A percentile compares a stretch with the other conserved stretches of the same genome.
These are phyloP conservation scores for Sciaenops ocellatus DNA, from an alignment of 2,797 vertebrate species.

Conservation along the genomic window DNA sequence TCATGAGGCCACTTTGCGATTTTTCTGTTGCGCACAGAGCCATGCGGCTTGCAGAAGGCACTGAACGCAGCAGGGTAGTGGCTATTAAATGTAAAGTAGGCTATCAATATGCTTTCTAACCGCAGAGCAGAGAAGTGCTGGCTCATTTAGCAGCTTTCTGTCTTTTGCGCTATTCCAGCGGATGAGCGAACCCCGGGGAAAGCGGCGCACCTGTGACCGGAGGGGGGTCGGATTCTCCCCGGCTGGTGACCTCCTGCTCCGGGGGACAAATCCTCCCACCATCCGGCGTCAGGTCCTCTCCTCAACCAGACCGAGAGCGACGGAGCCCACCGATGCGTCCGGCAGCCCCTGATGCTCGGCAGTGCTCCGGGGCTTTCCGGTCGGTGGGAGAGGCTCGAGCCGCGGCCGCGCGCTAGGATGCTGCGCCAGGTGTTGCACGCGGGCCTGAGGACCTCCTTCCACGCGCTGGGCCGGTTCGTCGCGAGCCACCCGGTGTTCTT, in stretches of 20 bases:
- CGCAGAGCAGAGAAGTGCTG: slow-evolving; percentile 31
- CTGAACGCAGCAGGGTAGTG: slow-evolving; percentile 31
- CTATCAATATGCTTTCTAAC: slow-evolving; percentile 31
- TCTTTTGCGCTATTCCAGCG: slow-evolving; percentile 43
- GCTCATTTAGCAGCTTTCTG: slow-evolving; percentile 26
- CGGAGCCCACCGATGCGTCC: slow-evolving; percentile 80
- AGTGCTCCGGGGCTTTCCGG: slow-evolving; percentile 76
- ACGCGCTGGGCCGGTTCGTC: slow-evolving; percentile 94
- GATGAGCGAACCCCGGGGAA: slow-evolving; percentile 53
- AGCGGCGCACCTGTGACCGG: slow-evolving; percentile 47
- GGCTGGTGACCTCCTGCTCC: slow-evolving; percentile 61
- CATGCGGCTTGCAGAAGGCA: slow-evolving; percentile 23
- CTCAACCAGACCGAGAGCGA: slow-evolving; percentile 34
- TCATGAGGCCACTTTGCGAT: slow-evolving; percentile 26
- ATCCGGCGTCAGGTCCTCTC: slow-evolving; percentile 36
- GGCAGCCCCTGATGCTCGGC: slow-evolving; percentile 89
- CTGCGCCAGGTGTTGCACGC: slow-evolving; percentile 98
- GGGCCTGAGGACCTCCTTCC: slow-evolving; percentile 94
- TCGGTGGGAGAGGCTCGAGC: slow-evolving; percentile 91
- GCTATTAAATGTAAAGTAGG: slow-evolving; percentile 22
- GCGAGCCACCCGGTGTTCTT: slow-evolving; percentile 98
- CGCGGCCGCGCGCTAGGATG: slow-evolving; percentile 94
- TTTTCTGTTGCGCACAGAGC: slow-evolving; percentile 58
- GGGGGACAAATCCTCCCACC: slow-evolving; percentile 47
- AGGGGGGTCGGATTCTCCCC: slow-evolving; percentile 57